Base-by-base conservation (phyloP, 2,888 invertebrate genomes). In the Smittia sp. region DNA sequence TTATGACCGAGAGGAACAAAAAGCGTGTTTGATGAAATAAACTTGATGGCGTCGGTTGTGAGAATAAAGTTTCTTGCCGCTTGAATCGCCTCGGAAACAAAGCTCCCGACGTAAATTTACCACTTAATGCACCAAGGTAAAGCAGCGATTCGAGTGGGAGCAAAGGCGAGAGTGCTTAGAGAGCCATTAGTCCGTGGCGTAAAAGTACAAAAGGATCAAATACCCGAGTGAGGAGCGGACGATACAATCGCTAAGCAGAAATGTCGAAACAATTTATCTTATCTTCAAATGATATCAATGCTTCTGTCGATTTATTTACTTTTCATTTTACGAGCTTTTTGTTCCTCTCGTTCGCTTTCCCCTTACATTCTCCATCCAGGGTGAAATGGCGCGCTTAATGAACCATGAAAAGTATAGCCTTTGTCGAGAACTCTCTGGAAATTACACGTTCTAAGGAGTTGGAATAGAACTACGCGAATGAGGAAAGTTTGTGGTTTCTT, bases 181-280 rank as follows among this genome's bases (percentile, higher is more conserved):
- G 58, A 22, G 58, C 58, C 58, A 58, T 58, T 58, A 58, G 58
- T 46, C 46, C n/a, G 11, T 46, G 46, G 46, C 11, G 15, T 46
- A 20, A 58, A 58, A 22, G 58, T 22, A 22, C 58, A 58, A 58
- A 58, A 22, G 58, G 58, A 58, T 58, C 58, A 58, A 58, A 58
- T 63, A 6, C 25, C 25, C 22, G 4, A 63, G n/a, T n/a, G 15
- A 63, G n/a, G 27, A 63, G 27, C 20, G 6, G 25, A 20, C 15
- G 24, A 22, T 63, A 27, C 58, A 58, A 58, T 58, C 20, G 20
- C 63, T 63, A 25, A 63, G 15, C 27, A 63, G 25, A n/a, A 27
- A 1, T 25, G 63, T 63, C 27, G 25, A 63, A 58, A 63, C 63
- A 63, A 63, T 63, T 63, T 63, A 63, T 63, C 63, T 63, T 63